phyloP scores from a whole-genome alignment of 2,888 invertebrate species.

The Girardia tigrina region DNA sequence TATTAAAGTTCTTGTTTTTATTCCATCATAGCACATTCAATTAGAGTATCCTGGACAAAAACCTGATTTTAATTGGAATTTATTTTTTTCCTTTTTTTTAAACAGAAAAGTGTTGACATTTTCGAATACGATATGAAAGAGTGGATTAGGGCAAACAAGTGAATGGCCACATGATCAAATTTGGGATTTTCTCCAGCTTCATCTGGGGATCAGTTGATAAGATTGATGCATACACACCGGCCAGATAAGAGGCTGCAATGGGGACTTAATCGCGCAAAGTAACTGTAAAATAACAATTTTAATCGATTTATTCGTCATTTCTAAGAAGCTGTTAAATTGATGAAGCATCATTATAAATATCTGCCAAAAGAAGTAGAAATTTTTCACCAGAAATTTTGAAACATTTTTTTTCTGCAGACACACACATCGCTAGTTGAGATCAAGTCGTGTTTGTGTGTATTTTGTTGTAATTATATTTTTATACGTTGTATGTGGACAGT shows the following conservation, averaged over 20 bases:
- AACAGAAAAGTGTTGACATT: slow-evolving; percentile 8
- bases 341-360: background rate
- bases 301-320: background rate
- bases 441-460: background rate
- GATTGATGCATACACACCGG: slow-evolving; percentile 1
- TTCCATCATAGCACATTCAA: background rate
- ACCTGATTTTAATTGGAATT: background rate
- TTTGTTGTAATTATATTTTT: background rate
- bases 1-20: too few relatives aligned
- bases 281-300: slow-evolving; percentile 20
- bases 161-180: background rate
- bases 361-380: background rate
- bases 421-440: background rate
- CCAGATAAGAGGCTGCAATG: background rate
- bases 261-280: background rate
- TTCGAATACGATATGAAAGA: background rate
- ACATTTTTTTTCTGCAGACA: background rate
- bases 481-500: background rate
- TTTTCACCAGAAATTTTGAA: background rate
- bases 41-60: background rate
- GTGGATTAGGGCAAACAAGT: background rate
- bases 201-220: background rate
- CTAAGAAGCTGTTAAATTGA: background rate
- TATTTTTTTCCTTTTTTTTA: slow-evolving; percentile 7
- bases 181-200: background rate